phyloP scores from a whole-genome alignment of 2,113 vertebrate genomes.

The Miniopterus natalensis region DNA sequence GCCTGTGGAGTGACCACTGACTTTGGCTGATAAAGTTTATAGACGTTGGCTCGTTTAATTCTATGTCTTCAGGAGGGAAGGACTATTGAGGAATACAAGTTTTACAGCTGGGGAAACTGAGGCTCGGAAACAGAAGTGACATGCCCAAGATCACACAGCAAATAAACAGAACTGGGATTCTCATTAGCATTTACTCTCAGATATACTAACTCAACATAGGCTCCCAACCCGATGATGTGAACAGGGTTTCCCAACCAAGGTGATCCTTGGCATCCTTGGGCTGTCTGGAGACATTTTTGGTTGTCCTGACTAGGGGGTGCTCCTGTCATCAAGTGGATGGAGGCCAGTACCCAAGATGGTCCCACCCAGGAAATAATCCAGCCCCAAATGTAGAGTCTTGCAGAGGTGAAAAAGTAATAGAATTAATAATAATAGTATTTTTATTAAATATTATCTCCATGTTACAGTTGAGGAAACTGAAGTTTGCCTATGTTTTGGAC shows the following conservation, averaged over 20 bases:
- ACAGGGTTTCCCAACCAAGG: neutral
- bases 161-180: neutral
- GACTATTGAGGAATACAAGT: fast-evolving
- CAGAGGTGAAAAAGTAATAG: neutral
- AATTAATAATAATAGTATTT: neutral
- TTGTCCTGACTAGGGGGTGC: neutral
- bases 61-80: fast-evolving
- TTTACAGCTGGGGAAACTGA: neutral
- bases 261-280: neutral
- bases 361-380: neutral
- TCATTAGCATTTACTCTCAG: neutral
- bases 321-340: neutral
- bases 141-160: neutral
- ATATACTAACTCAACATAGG: fast-evolving
- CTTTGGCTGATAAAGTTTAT: neutral
- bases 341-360: neutral
- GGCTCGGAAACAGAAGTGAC: neutral
- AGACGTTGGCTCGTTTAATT: neutral
- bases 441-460: neutral
- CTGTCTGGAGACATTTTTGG: neutral
- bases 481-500: neutral
- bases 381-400: neutral
- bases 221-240: neutral
- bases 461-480: neutral
- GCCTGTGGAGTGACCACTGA: neutral